Conservation (phyloP, 2,888 invertebrate species). For the Boloria selene region DNA sequence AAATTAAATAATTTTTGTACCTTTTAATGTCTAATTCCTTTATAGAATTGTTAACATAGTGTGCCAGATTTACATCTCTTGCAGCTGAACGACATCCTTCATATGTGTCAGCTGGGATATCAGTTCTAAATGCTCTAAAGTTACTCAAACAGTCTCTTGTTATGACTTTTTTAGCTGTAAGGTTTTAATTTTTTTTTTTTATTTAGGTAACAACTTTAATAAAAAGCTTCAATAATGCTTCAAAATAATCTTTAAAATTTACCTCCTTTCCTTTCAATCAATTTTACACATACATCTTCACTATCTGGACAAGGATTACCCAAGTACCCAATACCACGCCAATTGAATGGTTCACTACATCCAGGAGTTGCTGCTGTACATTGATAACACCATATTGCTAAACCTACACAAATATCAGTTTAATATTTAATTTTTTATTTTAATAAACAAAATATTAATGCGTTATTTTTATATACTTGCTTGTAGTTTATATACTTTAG, state of each 20-base stretch:
- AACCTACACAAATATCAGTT: slow-evolving; percentile 61
- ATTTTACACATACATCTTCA: slow-evolving; percentile 94
- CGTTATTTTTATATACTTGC: neutral
- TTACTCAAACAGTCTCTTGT: slow-evolving; percentile 93
- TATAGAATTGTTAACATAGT: slow-evolving; percentile 94
- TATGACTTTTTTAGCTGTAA: slow-evolving; percentile 88
- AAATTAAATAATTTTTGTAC: slow-evolving; percentile 57
- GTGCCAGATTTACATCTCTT: slow-evolving; percentile 88
- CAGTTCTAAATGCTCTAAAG: slow-evolving; percentile 88
- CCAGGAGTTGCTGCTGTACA: slow-evolving; percentile 95
- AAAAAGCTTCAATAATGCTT: neutral
- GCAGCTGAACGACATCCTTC: slow-evolving; percentile 94
- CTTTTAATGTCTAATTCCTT: slow-evolving; percentile 92
- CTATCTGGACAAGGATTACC: slow-evolving; percentile 91
- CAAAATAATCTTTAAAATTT: slow-evolving; percentile 41
- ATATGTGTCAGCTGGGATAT: slow-evolving; percentile 95
- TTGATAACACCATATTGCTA: slow-evolving; percentile 92
- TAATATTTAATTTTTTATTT: neutral
- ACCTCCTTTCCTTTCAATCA: slow-evolving; percentile 94
- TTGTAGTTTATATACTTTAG: neutral
- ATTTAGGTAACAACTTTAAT: neutral
- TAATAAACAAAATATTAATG: too few species aligned
- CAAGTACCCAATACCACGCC: slow-evolving; percentile 87
- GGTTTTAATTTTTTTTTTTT: slow-evolving; percentile 11
- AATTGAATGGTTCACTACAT: slow-evolving; percentile 92